These are phyloP conservation scores for Diplogasteroides magnus DNA, from an alignment of 1,140 invertebrate species.

Conservation along the genomic window DNA sequence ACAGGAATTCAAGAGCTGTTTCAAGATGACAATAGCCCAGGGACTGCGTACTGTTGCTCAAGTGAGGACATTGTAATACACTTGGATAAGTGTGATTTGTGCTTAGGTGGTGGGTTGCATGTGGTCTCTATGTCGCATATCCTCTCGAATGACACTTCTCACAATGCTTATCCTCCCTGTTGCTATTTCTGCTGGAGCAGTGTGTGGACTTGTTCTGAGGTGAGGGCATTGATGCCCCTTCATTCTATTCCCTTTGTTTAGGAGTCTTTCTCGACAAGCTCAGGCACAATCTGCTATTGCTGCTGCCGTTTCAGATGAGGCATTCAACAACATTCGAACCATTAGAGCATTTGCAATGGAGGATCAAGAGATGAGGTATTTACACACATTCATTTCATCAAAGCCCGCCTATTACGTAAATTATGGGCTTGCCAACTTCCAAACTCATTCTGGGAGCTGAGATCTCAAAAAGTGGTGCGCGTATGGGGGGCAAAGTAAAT, in stretches of 20 bases:
- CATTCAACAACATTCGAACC: constrained; percentile 81
- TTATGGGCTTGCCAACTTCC: no score
- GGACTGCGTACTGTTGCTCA: constrained; percentile 77
- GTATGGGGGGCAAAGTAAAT: no score
- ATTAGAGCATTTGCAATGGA: constrained; percentile 87
- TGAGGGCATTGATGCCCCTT: no score
- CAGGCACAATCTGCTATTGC: constrained; percentile 77
- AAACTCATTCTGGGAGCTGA: no score
- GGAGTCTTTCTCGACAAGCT: constrained; percentile 57
- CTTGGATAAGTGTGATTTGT: constrained; percentile 7
- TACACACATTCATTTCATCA: no score
- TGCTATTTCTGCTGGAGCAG: constrained; percentile 71
- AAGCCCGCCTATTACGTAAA: no score
- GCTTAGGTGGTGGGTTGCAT: constrained; percentile 70
- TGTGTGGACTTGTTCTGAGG: constrained; percentile 70
- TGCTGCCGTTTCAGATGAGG: constrained; percentile 82
- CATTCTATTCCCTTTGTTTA: background rate
- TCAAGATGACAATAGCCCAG: constrained; percentile 82
- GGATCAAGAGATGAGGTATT: constrained; percentile 68
- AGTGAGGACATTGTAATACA: constrained; percentile 57
- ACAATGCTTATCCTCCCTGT: constrained; percentile 76
- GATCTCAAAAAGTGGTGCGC: no score
- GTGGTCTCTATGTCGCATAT: constrained; percentile 73
- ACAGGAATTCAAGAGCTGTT: constrained; percentile 92
- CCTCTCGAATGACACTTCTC: constrained; percentile 76